phyloP scores from a whole-genome alignment of 2,113 vertebrate genomes.

The Orthochromis indermauri region DNA sequence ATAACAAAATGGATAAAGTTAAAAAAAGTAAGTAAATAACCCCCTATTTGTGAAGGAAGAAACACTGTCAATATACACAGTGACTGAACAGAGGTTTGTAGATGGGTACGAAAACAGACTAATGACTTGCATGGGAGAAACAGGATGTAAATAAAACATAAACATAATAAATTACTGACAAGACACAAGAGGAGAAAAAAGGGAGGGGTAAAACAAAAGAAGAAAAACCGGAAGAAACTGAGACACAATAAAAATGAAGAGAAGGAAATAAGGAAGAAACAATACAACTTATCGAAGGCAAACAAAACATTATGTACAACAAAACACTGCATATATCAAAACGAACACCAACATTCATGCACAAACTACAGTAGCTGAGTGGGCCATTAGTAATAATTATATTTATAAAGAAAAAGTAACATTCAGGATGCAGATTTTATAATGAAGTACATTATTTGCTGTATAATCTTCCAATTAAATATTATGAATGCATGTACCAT shows the following conservation, averaged over 20 bases:
- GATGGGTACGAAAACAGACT: background rate
- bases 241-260: background rate
- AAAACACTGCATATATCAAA: background rate
- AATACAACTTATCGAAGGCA: background rate
- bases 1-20: background rate
- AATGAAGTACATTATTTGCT: background rate
- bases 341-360: background rate
- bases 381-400: background rate
- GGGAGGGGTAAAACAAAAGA: background rate
- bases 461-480: background rate
- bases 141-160: background rate
- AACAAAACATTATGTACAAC: background rate
- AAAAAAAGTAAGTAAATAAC: background rate
- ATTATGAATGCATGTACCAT: background rate
- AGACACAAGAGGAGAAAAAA: background rate
- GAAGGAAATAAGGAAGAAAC: background rate
- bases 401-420: background rate
- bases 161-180: background rate
- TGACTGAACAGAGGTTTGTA: background rate
- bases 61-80: background rate
- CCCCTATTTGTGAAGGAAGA: fast-evolving
- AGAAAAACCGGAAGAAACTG: background rate
- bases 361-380: background rate
- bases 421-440: background rate
- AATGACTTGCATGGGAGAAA: background rate